These are phyloP conservation scores for Epinephelus fuscoguttatus DNA, from an alignment of 2,113 vertebrate species.

Conservation along the genomic window DNA sequence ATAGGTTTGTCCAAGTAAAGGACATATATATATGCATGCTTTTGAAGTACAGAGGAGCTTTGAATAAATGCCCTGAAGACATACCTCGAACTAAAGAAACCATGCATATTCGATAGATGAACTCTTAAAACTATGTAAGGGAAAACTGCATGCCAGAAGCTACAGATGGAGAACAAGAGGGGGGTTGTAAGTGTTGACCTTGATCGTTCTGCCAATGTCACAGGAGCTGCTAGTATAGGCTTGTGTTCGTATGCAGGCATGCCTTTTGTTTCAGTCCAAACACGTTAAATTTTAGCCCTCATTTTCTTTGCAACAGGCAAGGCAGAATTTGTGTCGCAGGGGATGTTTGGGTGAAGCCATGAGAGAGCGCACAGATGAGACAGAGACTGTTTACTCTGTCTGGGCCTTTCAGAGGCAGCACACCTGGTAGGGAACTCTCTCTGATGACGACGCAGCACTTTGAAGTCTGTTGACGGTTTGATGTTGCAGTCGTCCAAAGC, in stretches of 20 bases:
- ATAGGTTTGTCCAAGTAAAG: conserved; percentile 49
- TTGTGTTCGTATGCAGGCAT: not conserved
- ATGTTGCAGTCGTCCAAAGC: conserved; percentile 38
- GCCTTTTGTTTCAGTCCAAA: not conserved
- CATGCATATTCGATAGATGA: conserved; percentile 46
- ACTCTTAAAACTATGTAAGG: conserved; percentile 23
- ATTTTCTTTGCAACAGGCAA: not conserved
- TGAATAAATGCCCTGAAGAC: conserved; percentile 38
- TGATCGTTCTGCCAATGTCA: not conserved
- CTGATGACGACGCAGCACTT: conserved; percentile 61
- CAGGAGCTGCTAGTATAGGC: not conserved
- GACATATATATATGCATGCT: conserved; percentile 12
- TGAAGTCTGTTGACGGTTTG: conserved; percentile 57
- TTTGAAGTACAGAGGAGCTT: conserved; percentile 47
- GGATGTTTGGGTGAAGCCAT: not conserved
- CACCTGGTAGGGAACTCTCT: conserved; percentile 60
- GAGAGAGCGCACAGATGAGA: conserved; percentile 4
- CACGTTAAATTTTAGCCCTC: not conserved
- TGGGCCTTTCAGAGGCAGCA: conserved; percentile 8
- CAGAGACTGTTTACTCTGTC: conserved; percentile 2
- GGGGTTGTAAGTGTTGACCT: conserved; percentile 14
- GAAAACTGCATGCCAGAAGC: conserved; percentile 4
- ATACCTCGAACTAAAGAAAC: conserved; percentile 29
- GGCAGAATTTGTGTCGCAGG: not conserved
- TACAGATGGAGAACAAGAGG: conserved; percentile 39